Evolutionary conservation across 2,888 invertebrate species (phyloP), one percentile per base, ranked within the genome.

Genomic region (Linnaemya tessellans): DNA sequence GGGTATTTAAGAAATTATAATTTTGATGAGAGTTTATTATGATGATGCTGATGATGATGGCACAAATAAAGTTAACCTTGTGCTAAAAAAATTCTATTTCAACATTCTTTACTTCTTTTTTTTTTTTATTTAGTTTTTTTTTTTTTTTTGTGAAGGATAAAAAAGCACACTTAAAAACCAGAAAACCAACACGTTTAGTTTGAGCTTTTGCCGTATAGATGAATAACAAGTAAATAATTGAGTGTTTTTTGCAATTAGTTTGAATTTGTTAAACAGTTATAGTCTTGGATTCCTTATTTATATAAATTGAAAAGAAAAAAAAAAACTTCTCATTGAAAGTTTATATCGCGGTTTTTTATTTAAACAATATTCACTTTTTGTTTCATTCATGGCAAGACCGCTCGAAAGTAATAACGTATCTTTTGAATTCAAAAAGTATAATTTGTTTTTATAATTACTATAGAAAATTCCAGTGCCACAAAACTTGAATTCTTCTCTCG

Each of bases 141-240:
- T n/a, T n/a, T n/a, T 20, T 46, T 43, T 79, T 80, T 54, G 30
- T 30, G 5, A 5, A 25, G 46, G 62, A 78, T 81, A 74, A 81
- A 84, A 81, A 62, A 62, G 51, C 81, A 70, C 73, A 84, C 73
- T 78, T 78, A 68, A 65, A 80, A 71, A 60, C 74, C 65, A 83
- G 51, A 83, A 80, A 80, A 77, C 75, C 60, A 84, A 78, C 67
- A 68, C 80, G 64, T 77, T 74, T 70, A 80, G 64, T 75, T 70
- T 70, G 46, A 77, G 67, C 62, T 74, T 64, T 68, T 22, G 20
- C 13, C 25, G 62, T 78, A 78, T 78, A 62, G 22, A 74, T 74
- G 78, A 78, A 84, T 84, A 78, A 78, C 73, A 62, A 81, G 81
- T 84, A 78, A 81, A 81, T 81, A 80, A 81, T 81, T 81, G 78